Base-by-base conservation (phyloP, 1,140 invertebrate species). In the Pemphigus obesinymphae region DNA sequence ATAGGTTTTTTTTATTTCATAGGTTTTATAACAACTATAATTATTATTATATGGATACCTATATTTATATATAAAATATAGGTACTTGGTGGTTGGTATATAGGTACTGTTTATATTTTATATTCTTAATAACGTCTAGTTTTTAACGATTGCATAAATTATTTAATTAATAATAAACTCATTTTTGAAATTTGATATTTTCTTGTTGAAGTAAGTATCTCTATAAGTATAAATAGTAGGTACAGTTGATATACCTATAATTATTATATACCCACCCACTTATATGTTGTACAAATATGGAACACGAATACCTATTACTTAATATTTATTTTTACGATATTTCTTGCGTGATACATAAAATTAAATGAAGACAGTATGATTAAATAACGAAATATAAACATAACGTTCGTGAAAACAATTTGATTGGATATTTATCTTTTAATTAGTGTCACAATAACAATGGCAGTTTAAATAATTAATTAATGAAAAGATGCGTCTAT, bases 401-500 rank as follows among this genome's bases (percentile, higher is more conserved):
- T n/a, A 50, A 73, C 23, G 43, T 73, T 73, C 26, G 26, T 73
- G 45, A 43, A 31, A 73, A 50, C 15, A 20, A 8, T 73, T 50
- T 26, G 26, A 50, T 73, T 73, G 43, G 17, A 73, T 73, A 50
- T 50, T 43, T 6, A 50, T 73, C 20, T 73, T 73, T 73, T 48
- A 48, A 48, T 73, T 50, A 73, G 10, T 20, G 17, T 31, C 15
- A 48, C 26, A 73, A n/a, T n/a, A 70, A 73, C 43, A 73, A 50
- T 73, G 43, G 26, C 26, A 15, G 70, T 50, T 73, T 73, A 73
- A 73, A 73, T 73, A 73, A 73, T 73, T 73, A 73, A 73, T 73
- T 73, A 50, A 50, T 48, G 45, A 5, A 20, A 45, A 50, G 4
- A 73, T 50, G 68, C 31, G n/a, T n/a, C n/a, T 31, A 31, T 31